phyloP scores from a whole-genome alignment of 2,113 vertebrate genomes.

The Eidolon helvum region DNA sequence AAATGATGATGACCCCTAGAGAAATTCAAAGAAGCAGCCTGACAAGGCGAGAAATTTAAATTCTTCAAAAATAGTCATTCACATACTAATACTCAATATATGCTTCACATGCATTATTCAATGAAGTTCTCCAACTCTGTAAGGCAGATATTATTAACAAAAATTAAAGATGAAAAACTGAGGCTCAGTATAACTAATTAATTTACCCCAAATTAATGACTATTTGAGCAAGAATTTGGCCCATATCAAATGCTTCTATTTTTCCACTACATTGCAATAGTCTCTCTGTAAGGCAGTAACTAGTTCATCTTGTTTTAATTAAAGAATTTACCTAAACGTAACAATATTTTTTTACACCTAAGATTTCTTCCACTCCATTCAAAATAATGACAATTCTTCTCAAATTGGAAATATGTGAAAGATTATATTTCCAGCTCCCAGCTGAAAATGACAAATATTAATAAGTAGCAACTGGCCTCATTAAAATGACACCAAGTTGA shows the following conservation, averaged over 20 bases:
- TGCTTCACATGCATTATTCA: neutral
- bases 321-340: constrained; percentile 1
- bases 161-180: neutral
- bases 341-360: neutral
- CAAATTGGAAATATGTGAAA: neutral
- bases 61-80: constrained; percentile 5
- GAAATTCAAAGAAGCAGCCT: neutral
- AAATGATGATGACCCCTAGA: neutral
- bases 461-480: neutral
- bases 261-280: neutral
- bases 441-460: neutral
- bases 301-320: neutral
- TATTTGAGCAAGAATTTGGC: neutral
- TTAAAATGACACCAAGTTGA: neutral
- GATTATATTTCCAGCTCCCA: neutral
- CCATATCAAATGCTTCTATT: neutral
- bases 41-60: neutral
- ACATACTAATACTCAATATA: neutral
- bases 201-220: neutral
- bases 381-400: neutral
- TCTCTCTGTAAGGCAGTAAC: neutral
- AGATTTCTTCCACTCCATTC: neutral
- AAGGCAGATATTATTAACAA: neutral
- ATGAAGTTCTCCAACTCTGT: neutral
- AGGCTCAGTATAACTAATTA: neutral